These are phyloP conservation scores for Drosophila repletoides DNA, from an alignment of 1,140 invertebrate species.

Conservation along the genomic window DNA sequence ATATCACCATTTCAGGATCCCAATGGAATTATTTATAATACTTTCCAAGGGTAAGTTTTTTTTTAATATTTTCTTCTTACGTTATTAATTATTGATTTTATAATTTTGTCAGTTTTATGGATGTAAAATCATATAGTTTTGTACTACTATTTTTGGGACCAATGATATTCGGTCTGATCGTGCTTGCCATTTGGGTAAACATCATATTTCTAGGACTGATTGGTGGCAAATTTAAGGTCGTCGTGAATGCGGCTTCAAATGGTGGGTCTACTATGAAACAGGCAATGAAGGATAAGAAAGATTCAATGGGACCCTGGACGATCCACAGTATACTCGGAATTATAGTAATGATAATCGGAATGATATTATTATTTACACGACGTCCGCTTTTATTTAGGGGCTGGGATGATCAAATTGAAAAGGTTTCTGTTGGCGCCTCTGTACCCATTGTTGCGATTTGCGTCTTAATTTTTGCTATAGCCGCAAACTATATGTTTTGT, in stretches of 20 bases:
- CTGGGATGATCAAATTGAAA: not conserved
- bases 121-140: not conserved
- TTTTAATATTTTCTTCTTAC: not conserved
- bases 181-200: constrained; percentile 40
- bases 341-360: not conserved
- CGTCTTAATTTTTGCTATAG: constrained; percentile 23
- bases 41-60: constrained; percentile 9
- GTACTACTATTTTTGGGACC: not conserved
- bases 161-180: not conserved
- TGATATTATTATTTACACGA: not conserved
- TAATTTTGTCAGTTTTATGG: not conserved
- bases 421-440: not conserved
- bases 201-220: constrained; percentile 34
- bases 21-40: not conserved
- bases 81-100: not conserved
- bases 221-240: not conserved
- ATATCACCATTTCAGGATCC: constrained; percentile 47
- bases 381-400: not conserved
- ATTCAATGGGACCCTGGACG: constrained; percentile 20
- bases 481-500: constrained; percentile 53
- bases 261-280: not conserved
- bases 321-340: not conserved
- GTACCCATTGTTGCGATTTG: not conserved
- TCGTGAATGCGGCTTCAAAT: not conserved
- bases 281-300: constrained; percentile 3